These are phyloP conservation scores for Smittia sp. DNA, from an alignment of 2,888 invertebrate genomes.

Conservation along the genomic window DNA sequence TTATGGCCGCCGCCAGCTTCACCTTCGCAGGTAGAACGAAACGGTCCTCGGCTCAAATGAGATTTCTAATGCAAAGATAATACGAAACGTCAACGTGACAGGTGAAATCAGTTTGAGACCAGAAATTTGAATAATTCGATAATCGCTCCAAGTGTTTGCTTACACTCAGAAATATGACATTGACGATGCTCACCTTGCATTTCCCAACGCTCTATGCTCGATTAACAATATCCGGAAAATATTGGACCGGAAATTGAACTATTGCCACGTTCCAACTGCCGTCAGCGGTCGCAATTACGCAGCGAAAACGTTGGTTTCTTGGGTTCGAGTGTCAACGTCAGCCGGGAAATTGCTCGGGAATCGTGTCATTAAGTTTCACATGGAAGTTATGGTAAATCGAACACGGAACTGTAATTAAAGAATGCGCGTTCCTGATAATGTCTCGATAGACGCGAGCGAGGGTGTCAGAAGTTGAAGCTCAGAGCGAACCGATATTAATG, in stretches of 20 bases:
- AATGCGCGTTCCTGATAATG: slow-evolving; percentile 18
- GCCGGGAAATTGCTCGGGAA: too few species aligned
- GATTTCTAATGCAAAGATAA: too few species aligned
- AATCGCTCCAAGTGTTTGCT: too few species aligned
- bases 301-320: too few species aligned
- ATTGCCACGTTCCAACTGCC: slow-evolving; percentile 5
- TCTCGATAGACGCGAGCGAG: neutral
- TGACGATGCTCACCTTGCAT: neutral
- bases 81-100: too few species aligned
- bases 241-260: slow-evolving; percentile 39
- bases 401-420: slow-evolving; percentile 29
- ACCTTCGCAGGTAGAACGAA: too few species aligned
- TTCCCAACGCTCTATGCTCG: neutral
- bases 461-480: neutral
- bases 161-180: too few species aligned
- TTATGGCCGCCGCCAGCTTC: neutral
- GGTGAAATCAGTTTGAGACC: too few species aligned
- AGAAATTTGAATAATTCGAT: too few species aligned
- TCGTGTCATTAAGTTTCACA: slow-evolving; percentile 1
- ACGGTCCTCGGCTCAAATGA: too few species aligned
- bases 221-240: slow-evolving; percentile 40
- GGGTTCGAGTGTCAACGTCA: too few species aligned
- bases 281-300: neutral
- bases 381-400: neutral
- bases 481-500: neutral